These are phyloP conservation scores for Epinephelus fuscoguttatus DNA, from an alignment of 2,113 vertebrate species.

Conservation along the genomic window DNA sequence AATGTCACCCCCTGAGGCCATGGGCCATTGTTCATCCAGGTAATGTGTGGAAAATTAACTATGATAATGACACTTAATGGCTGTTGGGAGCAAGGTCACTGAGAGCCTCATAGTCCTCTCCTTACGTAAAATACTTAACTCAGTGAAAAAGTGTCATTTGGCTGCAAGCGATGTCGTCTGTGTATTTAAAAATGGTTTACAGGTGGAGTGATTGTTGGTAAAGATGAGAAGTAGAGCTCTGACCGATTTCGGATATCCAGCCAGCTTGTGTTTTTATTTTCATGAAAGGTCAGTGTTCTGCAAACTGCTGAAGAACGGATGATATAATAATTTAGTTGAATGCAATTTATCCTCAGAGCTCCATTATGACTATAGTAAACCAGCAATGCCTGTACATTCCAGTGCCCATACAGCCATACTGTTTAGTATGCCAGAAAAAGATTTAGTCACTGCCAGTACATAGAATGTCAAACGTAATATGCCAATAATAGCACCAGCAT, in stretches of 20 bases:
- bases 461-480: no score
- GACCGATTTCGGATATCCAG: neutral
- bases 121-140: slow-evolving; percentile 34
- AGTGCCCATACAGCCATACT: no score
- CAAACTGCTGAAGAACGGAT: neutral
- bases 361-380: neutral
- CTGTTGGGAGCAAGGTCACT: slow-evolving; percentile 59
- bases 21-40: slow-evolving; percentile 63
- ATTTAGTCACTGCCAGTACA: no score
- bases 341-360: neutral
- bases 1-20: slow-evolving; percentile 20
- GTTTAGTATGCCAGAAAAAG: no score
- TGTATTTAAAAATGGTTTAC: slow-evolving; percentile 10
- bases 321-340: neutral
- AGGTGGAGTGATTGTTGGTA: neutral
- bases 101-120: slow-evolving; percentile 13
- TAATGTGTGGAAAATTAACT: slow-evolving; percentile 72
- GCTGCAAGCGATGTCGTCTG: slow-evolving; percentile 13
- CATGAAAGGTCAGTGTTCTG: neutral
- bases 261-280: neutral
- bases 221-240: neutral
- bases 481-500: no score
- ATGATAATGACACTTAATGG: slow-evolving; percentile 64
- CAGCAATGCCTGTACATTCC: no score
- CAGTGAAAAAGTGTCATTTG: slow-evolving; percentile 19